phyloP scores from a whole-genome alignment of 1,140 invertebrate species.

The Lepidurus packardi region DNA sequence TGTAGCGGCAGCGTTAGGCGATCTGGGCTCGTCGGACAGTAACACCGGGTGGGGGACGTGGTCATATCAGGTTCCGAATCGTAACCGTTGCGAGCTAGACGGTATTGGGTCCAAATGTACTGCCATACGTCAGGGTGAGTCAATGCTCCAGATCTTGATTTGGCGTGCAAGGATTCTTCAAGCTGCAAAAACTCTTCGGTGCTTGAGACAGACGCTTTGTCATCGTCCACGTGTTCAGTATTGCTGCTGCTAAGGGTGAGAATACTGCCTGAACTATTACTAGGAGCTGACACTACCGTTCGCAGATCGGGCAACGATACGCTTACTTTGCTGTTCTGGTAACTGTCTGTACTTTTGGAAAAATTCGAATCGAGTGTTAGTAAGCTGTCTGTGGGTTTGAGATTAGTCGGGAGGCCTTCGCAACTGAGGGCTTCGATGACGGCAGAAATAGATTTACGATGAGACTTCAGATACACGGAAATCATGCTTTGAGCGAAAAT shows the following conservation, averaged over 20 bases:
- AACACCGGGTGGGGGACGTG: background rate
- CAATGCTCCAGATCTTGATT: background rate
- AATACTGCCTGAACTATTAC: background rate
- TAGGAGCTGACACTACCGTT: too few species aligned
- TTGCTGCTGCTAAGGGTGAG: background rate
- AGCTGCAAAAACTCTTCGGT: background rate
- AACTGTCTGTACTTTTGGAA: background rate
- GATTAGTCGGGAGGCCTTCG: constrained; percentile 10
- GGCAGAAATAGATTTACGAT: constrained; percentile 40
- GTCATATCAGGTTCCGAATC: background rate
- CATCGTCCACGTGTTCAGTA: background rate
- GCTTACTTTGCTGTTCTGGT: constrained; percentile 23
- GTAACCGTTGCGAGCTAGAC: background rate
- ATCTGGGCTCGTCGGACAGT: background rate
- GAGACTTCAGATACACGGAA: constrained; percentile 39
- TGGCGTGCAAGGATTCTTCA: background rate
- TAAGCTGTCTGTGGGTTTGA: background rate
- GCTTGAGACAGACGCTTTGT: constrained; percentile 7
- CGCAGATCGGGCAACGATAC: constrained; percentile 17
- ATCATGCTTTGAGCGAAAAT: constrained; percentile 39
- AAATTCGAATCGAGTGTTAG: background rate
- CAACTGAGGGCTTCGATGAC: constrained; percentile 40
- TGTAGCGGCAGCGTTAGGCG: constrained; percentile 16
- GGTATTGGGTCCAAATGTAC: background rate
- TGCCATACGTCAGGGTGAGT: background rate